Evolutionary conservation across 2,113 vertebrate species (phyloP).

Genomic region (Morone saxatilis): DNA sequence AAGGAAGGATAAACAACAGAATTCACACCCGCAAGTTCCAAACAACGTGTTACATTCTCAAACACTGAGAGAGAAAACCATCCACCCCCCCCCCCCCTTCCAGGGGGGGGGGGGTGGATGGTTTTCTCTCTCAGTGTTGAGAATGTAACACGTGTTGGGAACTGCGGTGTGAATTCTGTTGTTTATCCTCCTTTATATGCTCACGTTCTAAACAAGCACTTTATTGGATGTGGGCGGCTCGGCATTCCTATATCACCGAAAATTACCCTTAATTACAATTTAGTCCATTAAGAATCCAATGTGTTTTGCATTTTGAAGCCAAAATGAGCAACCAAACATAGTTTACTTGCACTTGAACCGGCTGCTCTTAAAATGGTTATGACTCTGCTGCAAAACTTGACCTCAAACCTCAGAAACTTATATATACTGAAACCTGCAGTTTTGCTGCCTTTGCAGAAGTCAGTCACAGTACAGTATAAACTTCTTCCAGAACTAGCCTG

Average conservation of each 20-base stretch:
- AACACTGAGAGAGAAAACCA: neutral
- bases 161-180: neutral
- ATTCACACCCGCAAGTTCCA: neutral
- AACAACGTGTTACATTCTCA: conserved; percentile 9
- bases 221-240: conserved; percentile 53
- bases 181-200: conserved; percentile 36
- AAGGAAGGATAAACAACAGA: conserved; percentile 28
- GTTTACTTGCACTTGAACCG: conserved; percentile 41
- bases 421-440: conserved; percentile 26
- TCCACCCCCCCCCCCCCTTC: too few relatives aligned
- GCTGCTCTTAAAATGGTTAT: conserved; percentile 63
- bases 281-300: conserved; percentile 50
- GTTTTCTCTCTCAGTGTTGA: neutral
- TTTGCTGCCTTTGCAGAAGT: conserved; percentile 13
- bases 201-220: conserved; percentile 53
- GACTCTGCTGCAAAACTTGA: conserved; percentile 43
- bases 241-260: conserved; percentile 33
- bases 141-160: conserved; percentile 20
- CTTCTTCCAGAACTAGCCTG: conserved; percentile 5
- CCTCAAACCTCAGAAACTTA: conserved; percentile 38
- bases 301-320: conserved; percentile 60
- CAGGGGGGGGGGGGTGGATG: too few relatives aligned
- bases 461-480: neutral
- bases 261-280: conserved; percentile 54
- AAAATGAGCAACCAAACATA: conserved; percentile 52